phyloP scores from a whole-genome alignment of 2,113 vertebrate genomes.

The Coturnix japonica region DNA sequence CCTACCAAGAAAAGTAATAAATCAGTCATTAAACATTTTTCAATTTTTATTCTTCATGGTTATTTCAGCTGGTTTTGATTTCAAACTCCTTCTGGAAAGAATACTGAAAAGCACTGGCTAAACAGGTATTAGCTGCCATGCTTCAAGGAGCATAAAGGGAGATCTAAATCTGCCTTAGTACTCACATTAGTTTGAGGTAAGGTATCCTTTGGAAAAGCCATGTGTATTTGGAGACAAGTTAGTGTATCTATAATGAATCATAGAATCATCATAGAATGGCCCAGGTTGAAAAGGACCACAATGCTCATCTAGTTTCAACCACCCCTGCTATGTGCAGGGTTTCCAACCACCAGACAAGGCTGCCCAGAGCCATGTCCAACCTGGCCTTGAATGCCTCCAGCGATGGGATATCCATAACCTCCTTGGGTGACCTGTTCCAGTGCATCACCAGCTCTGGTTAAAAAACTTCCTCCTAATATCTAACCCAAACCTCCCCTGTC shows the following conservation, averaged over 20 bases:
- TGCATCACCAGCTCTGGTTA: no score
- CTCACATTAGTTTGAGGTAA: background rate
- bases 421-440: no score
- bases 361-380: no score
- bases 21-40: background rate
- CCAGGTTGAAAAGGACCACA: no score
- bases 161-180: background rate
- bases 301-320: no score
- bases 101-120: background rate
- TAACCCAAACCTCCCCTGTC: no score
- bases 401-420: no score
- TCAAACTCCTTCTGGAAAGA: background rate
- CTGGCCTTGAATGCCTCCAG: no score
- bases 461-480: no score
- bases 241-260: background rate
- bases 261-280: no score
- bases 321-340: no score
- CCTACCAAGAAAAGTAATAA: constrained; percentile 33
- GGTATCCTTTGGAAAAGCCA: background rate
- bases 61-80: background rate
- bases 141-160: background rate
- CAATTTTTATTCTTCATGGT: background rate
- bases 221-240: background rate
- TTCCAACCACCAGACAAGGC: no score
- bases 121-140: background rate